Evolutionary conservation across 2,888 invertebrate genomes (phyloP).

Genomic region (Metallyticus violacea): DNA sequence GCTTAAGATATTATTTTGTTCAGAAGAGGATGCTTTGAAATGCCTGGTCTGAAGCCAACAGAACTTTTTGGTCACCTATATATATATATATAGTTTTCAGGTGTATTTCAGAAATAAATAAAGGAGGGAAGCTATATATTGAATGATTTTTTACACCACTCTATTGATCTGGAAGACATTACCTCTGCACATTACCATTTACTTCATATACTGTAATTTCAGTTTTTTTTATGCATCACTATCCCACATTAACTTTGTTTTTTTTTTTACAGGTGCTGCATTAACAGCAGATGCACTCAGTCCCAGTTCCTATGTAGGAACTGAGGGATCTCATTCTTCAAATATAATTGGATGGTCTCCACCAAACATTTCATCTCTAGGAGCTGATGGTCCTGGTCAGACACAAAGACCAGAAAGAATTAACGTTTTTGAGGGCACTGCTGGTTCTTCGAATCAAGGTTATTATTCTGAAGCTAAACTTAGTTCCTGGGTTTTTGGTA

Average conservation of each 20-base stretch:
- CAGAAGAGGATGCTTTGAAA: no score
- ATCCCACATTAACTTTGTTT: neutral
- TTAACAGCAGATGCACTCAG: neutral
- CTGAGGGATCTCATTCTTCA: neutral
- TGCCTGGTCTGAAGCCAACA: no score
- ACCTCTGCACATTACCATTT: no score
- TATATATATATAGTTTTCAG: no score
- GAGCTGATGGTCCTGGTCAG: neutral
- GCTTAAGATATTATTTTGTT: no score
- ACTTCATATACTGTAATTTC: no score
- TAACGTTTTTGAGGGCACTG: neutral
- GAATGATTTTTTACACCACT: no score
- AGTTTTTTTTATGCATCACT: no score
- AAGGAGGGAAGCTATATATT: no score
- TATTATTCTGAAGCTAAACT: neutral
- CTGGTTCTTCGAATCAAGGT: neutral
- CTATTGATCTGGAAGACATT: no score
- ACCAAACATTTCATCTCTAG: neutral
- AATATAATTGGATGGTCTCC: neutral
- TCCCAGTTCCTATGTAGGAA: neutral
- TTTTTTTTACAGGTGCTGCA: neutral
- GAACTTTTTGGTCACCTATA: no score
- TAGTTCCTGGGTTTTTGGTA: neutral
- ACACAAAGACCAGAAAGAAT: neutral
- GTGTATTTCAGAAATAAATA: no score